Evolutionary conservation across 2,797 vertebrate species (phyloP).

Genomic region (Acomys russatus): DNA sequence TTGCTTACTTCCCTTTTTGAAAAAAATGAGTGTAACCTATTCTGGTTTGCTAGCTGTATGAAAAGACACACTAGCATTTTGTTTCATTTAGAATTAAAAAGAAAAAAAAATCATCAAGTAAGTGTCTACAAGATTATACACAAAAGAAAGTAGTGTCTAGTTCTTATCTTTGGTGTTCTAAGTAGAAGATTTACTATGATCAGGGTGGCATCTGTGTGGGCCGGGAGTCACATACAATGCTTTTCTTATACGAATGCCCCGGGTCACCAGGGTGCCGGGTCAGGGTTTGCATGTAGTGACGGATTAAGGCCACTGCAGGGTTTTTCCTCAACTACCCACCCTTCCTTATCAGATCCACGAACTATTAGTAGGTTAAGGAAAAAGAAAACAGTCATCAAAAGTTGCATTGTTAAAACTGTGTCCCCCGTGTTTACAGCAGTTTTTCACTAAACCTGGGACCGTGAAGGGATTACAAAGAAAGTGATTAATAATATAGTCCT

Average conservation of each 20-base stretch:
- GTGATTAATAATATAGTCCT: conserved; percentile 91
- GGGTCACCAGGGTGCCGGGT: conserved; percentile 85
- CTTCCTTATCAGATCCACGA: conserved; percentile 90
- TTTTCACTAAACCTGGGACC: conserved; percentile 92
- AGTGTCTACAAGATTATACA: conserved; percentile 89
- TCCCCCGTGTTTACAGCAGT: conserved; percentile 93
- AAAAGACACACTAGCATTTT: conserved; percentile 88
- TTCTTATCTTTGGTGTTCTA: conserved; percentile 94
- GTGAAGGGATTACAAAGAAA: conserved; percentile 90
- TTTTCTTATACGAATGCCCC: conserved; percentile 89
- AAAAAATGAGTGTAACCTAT: conserved; percentile 86
- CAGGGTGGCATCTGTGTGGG: conserved; percentile 82
- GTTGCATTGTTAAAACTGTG: conserved; percentile 91
- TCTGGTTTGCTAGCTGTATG: conserved; percentile 83
- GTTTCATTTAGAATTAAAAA: conserved; percentile 87
- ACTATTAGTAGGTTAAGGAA: conserved; percentile 92
- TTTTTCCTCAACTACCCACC: conserved; percentile 88
- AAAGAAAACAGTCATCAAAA: conserved; percentile 90
- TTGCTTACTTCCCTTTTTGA: conserved; percentile 89
- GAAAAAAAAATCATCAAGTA: conserved; percentile 87
- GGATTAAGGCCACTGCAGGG: conserved; percentile 88
- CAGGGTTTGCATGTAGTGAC: conserved; percentile 87
- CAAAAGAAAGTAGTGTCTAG: conserved; percentile 87
- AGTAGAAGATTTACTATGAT: conserved; percentile 89
- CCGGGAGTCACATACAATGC: conserved; percentile 81